These are phyloP conservation scores for Melitaea athalia DNA, from an alignment of 2,888 invertebrate genomes.

Conservation along the genomic window DNA sequence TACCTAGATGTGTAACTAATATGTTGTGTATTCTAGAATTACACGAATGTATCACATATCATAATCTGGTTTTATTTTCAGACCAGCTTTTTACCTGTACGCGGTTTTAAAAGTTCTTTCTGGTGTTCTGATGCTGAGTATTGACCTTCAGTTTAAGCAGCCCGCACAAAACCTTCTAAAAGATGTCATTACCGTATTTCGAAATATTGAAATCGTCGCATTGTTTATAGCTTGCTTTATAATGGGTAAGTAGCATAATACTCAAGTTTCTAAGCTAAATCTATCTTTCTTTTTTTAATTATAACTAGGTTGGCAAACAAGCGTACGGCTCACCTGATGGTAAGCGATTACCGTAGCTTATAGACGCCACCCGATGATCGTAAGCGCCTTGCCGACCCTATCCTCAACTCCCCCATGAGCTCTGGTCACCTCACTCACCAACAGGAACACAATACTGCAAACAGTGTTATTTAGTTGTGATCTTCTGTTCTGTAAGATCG, in stretches of 20 bases:
- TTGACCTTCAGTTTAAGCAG: constrained; percentile 89
- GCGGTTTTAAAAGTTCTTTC: constrained; percentile 86
- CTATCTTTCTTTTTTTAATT: too few relatives aligned
- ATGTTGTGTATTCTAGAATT: constrained; percentile 11
- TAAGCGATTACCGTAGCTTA: too few relatives aligned
- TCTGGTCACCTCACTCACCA: too few relatives aligned
- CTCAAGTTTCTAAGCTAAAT: too few relatives aligned
- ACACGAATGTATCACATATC: constrained; percentile 7
- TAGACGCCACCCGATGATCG: too few relatives aligned
- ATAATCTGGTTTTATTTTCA: constrained; percentile 54
- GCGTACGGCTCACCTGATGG: too few relatives aligned
- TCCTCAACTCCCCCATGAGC: too few relatives aligned
- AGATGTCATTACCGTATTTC: constrained; percentile 86
- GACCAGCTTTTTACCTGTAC: constrained; percentile 90
- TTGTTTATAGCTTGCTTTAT: constrained; percentile 88
- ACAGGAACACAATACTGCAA: too few relatives aligned
- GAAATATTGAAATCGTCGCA: constrained; percentile 86
- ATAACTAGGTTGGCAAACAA: too few relatives aligned
- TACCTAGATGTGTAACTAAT: constrained; percentile 11
- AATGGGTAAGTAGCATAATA: constrained; percentile 79
- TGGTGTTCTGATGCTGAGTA: constrained; percentile 86
- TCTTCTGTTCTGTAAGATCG: too few relatives aligned
- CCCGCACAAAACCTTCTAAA: constrained; percentile 87
- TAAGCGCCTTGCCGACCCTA: too few relatives aligned
- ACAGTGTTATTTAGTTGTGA: too few relatives aligned